Conservation (phyloP, 1,140 invertebrate genomes). For the Aricia agestis region DNA sequence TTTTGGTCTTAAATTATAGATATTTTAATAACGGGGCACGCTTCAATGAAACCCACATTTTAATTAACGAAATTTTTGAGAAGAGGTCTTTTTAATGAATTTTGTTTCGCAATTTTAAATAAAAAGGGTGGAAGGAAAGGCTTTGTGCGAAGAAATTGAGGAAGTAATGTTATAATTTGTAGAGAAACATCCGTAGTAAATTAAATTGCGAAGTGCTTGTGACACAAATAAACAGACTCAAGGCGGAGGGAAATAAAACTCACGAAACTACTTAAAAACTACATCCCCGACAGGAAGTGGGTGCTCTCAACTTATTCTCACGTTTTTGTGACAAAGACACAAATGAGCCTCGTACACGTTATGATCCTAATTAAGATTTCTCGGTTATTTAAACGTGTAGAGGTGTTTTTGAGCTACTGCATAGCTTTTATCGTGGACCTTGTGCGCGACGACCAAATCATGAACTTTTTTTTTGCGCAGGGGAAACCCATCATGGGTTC, state of each 20-base stretch:
- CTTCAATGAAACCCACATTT: neutral
- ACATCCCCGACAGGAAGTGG: conserved; percentile 6
- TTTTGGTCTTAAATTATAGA: neutral
- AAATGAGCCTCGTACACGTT: neutral
- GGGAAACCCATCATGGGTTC: too few species aligned
- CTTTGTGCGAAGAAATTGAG: neutral
- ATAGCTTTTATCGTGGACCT: too few species aligned
- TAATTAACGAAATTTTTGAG: neutral
- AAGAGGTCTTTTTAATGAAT: conserved; percentile 1
- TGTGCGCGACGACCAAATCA: too few species aligned
- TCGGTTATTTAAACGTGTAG: too few species aligned
- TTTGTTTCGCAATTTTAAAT: neutral
- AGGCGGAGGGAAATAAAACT: conserved; percentile 18
- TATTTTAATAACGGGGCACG: neutral
- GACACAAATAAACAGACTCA: conserved; percentile 19
- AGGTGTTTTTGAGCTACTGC: too few species aligned
- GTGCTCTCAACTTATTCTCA: conserved; percentile 5
- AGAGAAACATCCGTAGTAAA: conserved; percentile 12
- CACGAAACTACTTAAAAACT: conserved; percentile 23
- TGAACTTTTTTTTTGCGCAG: too few species aligned
- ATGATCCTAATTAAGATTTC: neutral
- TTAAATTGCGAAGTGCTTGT: conserved; percentile 20
- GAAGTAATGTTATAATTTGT: neutral
- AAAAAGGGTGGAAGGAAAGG: neutral
- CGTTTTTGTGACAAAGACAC: neutral